Conservation (phyloP, 2,113 vertebrate species). For the Cynoglossus semilaevis region DNA sequence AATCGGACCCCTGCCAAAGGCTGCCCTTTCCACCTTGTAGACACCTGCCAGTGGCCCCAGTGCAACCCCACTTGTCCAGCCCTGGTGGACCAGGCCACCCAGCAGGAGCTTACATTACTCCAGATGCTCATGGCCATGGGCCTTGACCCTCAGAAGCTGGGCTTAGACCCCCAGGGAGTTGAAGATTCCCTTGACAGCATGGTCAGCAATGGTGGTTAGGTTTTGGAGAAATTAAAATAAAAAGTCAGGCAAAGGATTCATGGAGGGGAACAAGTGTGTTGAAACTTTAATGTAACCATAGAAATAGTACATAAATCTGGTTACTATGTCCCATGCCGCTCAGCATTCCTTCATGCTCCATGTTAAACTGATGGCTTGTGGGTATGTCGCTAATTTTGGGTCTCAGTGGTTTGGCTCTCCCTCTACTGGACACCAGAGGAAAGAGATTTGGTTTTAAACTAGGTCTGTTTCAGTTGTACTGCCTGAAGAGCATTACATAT, state of each 20-base stretch:
- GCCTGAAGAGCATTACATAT: conserved; percentile 35
- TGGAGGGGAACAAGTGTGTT: conserved; percentile 22
- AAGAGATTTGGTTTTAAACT: conserved; percentile 22
- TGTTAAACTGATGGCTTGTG: conserved; percentile 51
- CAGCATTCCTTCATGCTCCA: conserved; percentile 70
- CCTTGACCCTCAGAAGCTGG: conserved; percentile 76
- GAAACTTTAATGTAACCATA: conserved; percentile 56
- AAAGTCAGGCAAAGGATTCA: conserved; percentile 13
- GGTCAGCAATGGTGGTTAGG: conserved; percentile 78
- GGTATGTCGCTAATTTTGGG: conserved; percentile 50
- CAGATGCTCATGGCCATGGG: conserved; percentile 79
- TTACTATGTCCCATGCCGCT: conserved; percentile 64
- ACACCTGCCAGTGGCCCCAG: conserved; percentile 80
- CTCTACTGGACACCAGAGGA: conserved; percentile 51
- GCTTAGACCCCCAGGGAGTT: conserved; percentile 71
- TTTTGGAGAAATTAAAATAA: background rate
- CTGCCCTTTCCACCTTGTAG: conserved; percentile 80
- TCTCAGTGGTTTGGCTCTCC: conserved; percentile 48
- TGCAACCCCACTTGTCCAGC: conserved; percentile 84
- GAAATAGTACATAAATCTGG: conserved; percentile 58
- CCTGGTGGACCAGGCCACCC: conserved; percentile 74
- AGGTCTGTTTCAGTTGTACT: conserved; percentile 16
- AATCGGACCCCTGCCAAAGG: conserved; percentile 74
- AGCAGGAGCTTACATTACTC: conserved; percentile 79
- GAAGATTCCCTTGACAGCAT: conserved; percentile 64